These are phyloP conservation scores for Chloebia gouldiae DNA, from an alignment of 2,113 vertebrate genomes.

Conservation along the genomic window DNA sequence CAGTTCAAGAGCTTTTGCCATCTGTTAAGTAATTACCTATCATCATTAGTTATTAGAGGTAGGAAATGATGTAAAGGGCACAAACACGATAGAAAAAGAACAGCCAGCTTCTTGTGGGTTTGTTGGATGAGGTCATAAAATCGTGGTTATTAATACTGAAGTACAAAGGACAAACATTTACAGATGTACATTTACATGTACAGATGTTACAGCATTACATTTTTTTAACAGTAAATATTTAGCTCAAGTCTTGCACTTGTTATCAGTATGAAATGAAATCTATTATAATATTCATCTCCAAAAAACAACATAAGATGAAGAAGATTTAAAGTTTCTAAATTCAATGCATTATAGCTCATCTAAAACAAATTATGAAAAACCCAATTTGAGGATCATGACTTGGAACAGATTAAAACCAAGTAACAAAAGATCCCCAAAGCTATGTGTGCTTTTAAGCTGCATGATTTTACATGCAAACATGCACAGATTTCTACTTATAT, in stretches of 20 bases:
- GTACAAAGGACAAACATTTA: slow-evolving; percentile 38
- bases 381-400: neutral
- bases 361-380: slow-evolving; percentile 19
- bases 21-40: slow-evolving; percentile 58
- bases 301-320: neutral
- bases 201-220: neutral
- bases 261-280: neutral
- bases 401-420: slow-evolving; percentile 31
- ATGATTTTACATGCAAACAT: neutral
- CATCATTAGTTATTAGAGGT: slow-evolving; percentile 55
- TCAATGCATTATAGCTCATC: neutral
- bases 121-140: slow-evolving; percentile 35
- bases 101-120: neutral
- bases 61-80: slow-evolving; percentile 38
- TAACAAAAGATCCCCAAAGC: neutral
- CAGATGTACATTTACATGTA: no score
- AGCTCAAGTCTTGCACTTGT: neutral
- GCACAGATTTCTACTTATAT: neutral
- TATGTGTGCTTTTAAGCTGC: neutral
- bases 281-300: neutral
- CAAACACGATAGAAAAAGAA: slow-evolving; percentile 16
- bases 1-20: slow-evolving; percentile 50
- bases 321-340: slow-evolving; percentile 12
- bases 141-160: slow-evolving; percentile 1
- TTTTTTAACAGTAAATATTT: neutral